phyloP scores from a whole-genome alignment of 2,888 invertebrate species.

The Hybos culiciformis region DNA sequence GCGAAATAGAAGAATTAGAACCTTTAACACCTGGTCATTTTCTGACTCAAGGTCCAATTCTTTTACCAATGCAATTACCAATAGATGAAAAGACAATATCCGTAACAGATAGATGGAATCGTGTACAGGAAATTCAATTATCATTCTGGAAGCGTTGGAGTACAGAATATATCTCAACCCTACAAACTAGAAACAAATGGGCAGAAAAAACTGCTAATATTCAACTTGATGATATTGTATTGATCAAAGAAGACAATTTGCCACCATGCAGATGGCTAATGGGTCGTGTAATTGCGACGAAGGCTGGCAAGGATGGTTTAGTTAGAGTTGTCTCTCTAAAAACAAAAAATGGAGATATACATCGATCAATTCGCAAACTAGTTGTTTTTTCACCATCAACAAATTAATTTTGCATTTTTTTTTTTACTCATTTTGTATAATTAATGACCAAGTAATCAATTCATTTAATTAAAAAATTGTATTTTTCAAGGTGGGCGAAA shows the following conservation, averaged over 20 bases:
- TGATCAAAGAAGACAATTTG: background rate
- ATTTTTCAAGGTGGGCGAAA: too few species aligned
- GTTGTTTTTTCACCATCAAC: too few species aligned
- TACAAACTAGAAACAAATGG: too few species aligned
- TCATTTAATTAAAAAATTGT: too few species aligned
- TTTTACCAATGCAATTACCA: slow-evolving; percentile 6
- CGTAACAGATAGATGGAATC: slow-evolving; percentile 16
- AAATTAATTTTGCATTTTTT: too few species aligned
- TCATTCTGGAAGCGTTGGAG: too few species aligned
- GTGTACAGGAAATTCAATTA: slow-evolving; percentile 15
- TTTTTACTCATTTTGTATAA: too few species aligned
- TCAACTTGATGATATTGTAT: too few species aligned
- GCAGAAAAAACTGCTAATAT: too few species aligned
- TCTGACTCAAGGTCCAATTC: background rate
- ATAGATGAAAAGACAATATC: background rate
- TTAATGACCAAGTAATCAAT: too few species aligned
- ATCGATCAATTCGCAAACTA: too few species aligned
- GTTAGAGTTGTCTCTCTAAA: background rate
- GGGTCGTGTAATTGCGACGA: background rate
- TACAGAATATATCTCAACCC: too few species aligned
- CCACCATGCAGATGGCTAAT: background rate
- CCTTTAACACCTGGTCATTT: slow-evolving; percentile 8
- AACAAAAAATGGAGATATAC: background rate
- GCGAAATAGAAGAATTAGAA: slow-evolving; percentile 4
- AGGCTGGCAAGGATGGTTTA: background rate